Evolutionary conservation across 2,888 invertebrate genomes (phyloP).

Genomic region (Diarsia brunnea): DNA sequence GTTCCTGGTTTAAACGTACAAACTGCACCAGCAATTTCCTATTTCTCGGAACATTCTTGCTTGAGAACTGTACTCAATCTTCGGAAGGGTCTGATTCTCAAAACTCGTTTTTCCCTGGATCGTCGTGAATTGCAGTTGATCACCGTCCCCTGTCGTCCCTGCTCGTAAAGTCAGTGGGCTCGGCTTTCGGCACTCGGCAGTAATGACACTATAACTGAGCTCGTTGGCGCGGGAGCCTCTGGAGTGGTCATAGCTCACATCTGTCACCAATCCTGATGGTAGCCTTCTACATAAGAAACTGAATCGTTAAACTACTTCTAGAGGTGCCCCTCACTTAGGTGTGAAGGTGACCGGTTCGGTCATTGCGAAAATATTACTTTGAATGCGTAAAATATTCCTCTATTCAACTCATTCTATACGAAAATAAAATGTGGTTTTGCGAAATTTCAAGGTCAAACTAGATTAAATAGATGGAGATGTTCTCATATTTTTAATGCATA

Average conservation of each 20-base stretch:
- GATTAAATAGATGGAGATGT: constrained; percentile 15
- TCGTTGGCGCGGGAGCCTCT: constrained; percentile 34
- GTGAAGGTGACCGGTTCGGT: constrained; percentile 30
- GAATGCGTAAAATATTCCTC: constrained; percentile 18
- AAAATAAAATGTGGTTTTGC: constrained; percentile 7
- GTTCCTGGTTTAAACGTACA: neutral
- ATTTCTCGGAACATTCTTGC: constrained; percentile 22
- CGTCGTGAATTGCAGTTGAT: constrained; percentile 53
- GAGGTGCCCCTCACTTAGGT: constrained; percentile 18
- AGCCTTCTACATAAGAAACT: constrained; percentile 2
- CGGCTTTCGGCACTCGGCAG: constrained; percentile 29
- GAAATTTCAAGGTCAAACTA: constrained; percentile 2
- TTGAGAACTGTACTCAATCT: constrained; percentile 36
- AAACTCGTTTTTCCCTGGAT: constrained; percentile 29
- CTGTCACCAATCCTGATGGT: constrained; percentile 40
- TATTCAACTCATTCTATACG: neutral
- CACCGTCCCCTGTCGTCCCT: constrained; percentile 47
- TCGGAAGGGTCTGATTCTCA: constrained; percentile 46
- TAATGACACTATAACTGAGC: constrained; percentile 54
- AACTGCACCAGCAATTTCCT: constrained; percentile 17
- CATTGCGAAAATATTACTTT: constrained; percentile 9
- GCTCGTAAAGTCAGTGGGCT: constrained; percentile 47
- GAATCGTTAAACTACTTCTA: constrained; percentile 13
- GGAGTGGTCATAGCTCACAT: constrained; percentile 54
- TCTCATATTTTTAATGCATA: constrained; percentile 30